Evolutionary conservation across 2,113 vertebrate species (phyloP).

Genomic region (Camelus dromedarius): DNA sequence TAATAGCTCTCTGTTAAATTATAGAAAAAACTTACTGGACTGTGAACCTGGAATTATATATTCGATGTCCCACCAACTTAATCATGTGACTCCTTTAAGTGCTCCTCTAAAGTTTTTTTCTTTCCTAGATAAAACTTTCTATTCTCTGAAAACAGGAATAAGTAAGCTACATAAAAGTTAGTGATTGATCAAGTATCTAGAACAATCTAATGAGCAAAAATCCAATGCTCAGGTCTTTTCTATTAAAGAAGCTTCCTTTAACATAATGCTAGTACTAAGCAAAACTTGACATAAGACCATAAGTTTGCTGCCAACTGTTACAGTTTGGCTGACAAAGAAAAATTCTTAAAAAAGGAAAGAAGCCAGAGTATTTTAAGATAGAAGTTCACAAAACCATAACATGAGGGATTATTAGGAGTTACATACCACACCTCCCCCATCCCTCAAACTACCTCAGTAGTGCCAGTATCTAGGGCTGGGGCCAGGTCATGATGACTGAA

Average conservation of each 20-base stretch:
- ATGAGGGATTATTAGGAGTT: background rate
- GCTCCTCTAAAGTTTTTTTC: background rate
- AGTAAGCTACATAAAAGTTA: background rate
- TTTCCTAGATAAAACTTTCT: conserved; percentile 1
- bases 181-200: background rate
- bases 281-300: background rate
- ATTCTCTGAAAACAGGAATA: conserved; percentile 30
- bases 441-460: conserved; percentile 87
- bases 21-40: background rate
- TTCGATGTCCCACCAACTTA: background rate
- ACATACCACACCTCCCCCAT: rapidly evolving
- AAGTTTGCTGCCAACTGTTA: conserved; percentile 35
- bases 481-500: conserved; percentile 92
- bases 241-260: conserved; percentile 37
- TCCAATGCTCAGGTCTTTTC: background rate
- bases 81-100: background rate
- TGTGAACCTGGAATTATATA: conserved; percentile 34
- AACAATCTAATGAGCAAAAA: conserved; percentile 10
- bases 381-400: background rate
- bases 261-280: background rate
- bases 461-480: conserved; percentile 88
- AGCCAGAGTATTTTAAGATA: background rate
- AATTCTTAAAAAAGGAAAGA: background rate
- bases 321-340: background rate
- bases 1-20: conserved; percentile 7